Conservation (phyloP, 2,797 vertebrate genomes). For the Hoplostethus atlanticus region DNA sequence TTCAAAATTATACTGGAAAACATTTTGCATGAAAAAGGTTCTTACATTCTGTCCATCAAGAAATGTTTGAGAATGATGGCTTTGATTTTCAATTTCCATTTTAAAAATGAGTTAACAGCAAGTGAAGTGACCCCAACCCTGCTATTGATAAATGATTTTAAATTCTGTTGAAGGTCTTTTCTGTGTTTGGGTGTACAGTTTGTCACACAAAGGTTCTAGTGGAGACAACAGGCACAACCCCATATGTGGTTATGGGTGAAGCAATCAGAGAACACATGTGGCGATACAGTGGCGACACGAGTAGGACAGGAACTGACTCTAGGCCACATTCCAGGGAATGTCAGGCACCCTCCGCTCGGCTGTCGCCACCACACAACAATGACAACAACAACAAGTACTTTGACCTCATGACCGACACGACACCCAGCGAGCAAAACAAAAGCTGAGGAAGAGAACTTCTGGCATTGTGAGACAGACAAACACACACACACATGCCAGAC, state of each 20-base stretch:
- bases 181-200: not conserved
- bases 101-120: too few species aligned
- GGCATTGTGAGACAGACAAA: slow-evolving; percentile 41
- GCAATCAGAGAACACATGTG: slow-evolving; percentile 17
- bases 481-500: slow-evolving; percentile 54
- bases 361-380: slow-evolving; percentile 31
- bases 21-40: too few species aligned
- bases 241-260: slow-evolving; percentile 26
- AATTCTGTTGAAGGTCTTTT: not conserved
- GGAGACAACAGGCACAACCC: slow-evolving; percentile 1
- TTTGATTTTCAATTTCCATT: too few species aligned
- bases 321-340: slow-evolving; percentile 35
- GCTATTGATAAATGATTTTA: not conserved
- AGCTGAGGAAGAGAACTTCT: slow-evolving; percentile 41
- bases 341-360: slow-evolving; percentile 34
- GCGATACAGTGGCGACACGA: slow-evolving; percentile 5
- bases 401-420: slow-evolving; percentile 45
- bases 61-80: too few species aligned
- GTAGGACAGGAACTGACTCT: slow-evolving; percentile 34
- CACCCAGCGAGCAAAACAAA: slow-evolving; percentile 57
- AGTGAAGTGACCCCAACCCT: not conserved
- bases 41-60: too few species aligned
- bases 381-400: slow-evolving; percentile 21
- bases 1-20: too few species aligned
- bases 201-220: not conserved